Evolutionary conservation across 2,113 vertebrate genomes (phyloP), one percentile per base, ranked within the genome.

Genomic region (Gavia stellata): DNA sequence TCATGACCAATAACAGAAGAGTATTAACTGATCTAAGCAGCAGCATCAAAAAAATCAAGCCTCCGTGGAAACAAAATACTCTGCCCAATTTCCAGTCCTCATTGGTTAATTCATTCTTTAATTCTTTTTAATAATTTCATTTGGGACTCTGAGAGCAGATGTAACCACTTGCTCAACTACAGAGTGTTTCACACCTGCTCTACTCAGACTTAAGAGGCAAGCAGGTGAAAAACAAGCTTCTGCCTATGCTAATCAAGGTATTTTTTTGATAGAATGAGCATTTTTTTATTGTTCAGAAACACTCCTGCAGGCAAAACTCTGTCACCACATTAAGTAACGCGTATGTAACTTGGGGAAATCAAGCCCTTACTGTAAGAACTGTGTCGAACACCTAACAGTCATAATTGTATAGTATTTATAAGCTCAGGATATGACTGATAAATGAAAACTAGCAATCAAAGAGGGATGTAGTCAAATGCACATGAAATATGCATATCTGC

Each of bases 131-230:
- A 88, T 88, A 90, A 86, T 90, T 94, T 95, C 40, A 58, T 81
- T 59, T 92, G 94, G 80, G 90, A 88, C 86, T 88, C 65, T 86
- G 61, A 91, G 81, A 95, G 80, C 55, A 95, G 91, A 84, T 78
- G 56, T 81, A 92, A 78, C 83, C 65, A 87, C 89, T 95, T 84
- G 81, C 52, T 91, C 68, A 92, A 34, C 81, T 84, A 87, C 10
- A 17, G 50, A 86, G 42, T 71, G 29, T 81, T 91, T 90, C 80
- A 75, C 81, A 93, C 55, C 72, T 88, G 85, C 82, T 81, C 47
- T 90, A 52, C 40, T 21, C 82, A 80, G 55, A 72, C 49, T 80
- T 42, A 92, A 93, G 53, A 91, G 74, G 40, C 53, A 86, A 90
- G 71, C 47, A 66, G 74, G 42, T 20, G 86, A 93, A 92, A 91